These are phyloP conservation scores for Trachelus stipa DNA, from an alignment of 2,888 invertebrate genomes.

Conservation along the genomic window DNA sequence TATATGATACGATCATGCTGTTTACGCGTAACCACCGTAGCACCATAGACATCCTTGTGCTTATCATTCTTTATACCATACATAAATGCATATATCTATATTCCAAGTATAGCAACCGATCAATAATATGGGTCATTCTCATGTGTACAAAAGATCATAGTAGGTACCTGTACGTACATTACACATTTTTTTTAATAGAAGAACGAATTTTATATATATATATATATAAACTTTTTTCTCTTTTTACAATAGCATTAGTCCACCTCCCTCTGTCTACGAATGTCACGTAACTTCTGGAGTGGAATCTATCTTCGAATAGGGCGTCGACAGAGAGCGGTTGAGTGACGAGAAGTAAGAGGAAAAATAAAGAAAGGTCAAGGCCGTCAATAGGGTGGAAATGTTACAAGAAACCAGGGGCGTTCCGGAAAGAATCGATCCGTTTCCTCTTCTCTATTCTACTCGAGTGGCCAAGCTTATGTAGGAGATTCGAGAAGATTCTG, in stretches of 20 bases:
- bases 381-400: slow-evolving; percentile 24
- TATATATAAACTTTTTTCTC: background rate
- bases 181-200: background rate
- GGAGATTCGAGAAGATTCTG: background rate
- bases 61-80: background rate
- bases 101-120: background rate
- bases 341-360: background rate
- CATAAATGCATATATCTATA: background rate
- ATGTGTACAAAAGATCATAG: background rate
- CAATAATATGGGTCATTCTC: background rate
- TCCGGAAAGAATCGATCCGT: slow-evolving; percentile 36
- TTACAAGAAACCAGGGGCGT: slow-evolving; percentile 33
- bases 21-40: background rate
- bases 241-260: slow-evolving; percentile 9
- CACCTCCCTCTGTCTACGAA: background rate
- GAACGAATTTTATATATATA: too few species aligned
- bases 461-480: background rate
- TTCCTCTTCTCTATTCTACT: slow-evolving; percentile 20
- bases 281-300: background rate
- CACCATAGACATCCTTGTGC: background rate
- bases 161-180: background rate
- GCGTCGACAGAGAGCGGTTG: background rate
- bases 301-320: background rate
- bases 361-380: slow-evolving; percentile 21
- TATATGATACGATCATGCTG: slow-evolving; percentile 1